These are phyloP conservation scores for Serranochromis macrocephalus DNA, from an alignment of 2,113 vertebrate species.

Conservation along the genomic window DNA sequence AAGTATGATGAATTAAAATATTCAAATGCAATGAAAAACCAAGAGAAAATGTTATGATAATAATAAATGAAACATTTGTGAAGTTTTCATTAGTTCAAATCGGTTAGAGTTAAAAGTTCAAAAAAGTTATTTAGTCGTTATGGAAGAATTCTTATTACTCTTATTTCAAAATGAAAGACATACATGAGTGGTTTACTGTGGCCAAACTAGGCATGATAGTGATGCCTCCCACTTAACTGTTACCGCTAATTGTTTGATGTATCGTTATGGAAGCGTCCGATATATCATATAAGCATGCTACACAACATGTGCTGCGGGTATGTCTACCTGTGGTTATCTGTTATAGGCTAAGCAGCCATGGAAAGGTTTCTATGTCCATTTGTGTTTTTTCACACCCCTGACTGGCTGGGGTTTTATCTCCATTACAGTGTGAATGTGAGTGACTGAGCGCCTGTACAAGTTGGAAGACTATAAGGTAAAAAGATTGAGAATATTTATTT, in stretches of 20 bases:
- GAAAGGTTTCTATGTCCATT: neutral
- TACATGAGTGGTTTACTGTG: fast-evolving
- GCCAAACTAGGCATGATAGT: neutral
- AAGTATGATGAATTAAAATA: neutral
- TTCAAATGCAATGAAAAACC: fast-evolving
- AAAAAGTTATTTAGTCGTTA: neutral
- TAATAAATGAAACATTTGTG: neutral
- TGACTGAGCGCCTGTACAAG: neutral
- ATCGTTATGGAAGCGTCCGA: neutral
- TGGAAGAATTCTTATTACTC: neutral
- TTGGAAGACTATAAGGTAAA: neutral
- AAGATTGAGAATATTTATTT: neutral
- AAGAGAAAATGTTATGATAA: neutral
- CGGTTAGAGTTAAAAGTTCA: neutral
- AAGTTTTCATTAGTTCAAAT: neutral
- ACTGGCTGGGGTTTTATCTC: neutral
- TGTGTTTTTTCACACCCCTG: neutral
- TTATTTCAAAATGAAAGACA: neutral
- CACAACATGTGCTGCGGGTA: neutral
- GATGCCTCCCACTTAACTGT: neutral
- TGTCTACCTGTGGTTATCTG: neutral
- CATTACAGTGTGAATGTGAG: neutral
- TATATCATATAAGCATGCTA: neutral
- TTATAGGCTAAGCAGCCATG: neutral
- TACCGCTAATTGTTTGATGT: fast-evolving